These are phyloP conservation scores for Dryococelus australis DNA, from an alignment of 2,888 invertebrate species.

Conservation along the genomic window DNA sequence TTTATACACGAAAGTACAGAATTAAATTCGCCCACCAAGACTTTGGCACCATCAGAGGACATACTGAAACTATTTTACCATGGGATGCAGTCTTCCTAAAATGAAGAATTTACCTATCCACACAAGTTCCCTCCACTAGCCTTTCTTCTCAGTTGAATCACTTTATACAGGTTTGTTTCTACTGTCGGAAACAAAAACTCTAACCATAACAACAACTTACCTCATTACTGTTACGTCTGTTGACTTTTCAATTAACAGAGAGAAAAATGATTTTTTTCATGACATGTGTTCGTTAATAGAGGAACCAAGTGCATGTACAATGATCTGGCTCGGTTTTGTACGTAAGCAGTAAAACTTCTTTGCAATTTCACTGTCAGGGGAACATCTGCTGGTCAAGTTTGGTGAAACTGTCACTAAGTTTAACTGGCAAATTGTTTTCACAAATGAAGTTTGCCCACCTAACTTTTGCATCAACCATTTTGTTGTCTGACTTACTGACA, in stretches of 20 bases:
- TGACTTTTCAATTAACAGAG: constrained; percentile 17
- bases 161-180: constrained; percentile 21
- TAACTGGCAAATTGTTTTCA: constrained; percentile 28
- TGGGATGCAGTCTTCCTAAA: constrained; percentile 2
- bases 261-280: constrained; percentile 12
- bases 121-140: constrained; percentile 28
- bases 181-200: constrained; percentile 21
- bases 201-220: constrained; percentile 13
- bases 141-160: neutral
- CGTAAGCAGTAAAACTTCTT: constrained; percentile 13
- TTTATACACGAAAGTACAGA: constrained; percentile 23
- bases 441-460: constrained; percentile 11
- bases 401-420: constrained; percentile 30
- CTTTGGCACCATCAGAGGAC: constrained; percentile 31
- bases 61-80: constrained; percentile 22
- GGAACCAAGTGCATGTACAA: constrained; percentile 25
- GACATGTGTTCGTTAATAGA: neutral
- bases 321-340: constrained; percentile 28
- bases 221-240: neutral
- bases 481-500: neutral
- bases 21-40: constrained; percentile 24
- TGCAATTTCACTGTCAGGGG: constrained; percentile 19
- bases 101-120: constrained; percentile 5
- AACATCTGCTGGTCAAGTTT: constrained; percentile 27
- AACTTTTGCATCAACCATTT: neutral